Evolutionary conservation across 30 jellyfish, hydroid and myxozoan species (phyloP), one percentile per base, ranked within the genome.

Genomic region (Clytia hemisphaerica): DNA sequence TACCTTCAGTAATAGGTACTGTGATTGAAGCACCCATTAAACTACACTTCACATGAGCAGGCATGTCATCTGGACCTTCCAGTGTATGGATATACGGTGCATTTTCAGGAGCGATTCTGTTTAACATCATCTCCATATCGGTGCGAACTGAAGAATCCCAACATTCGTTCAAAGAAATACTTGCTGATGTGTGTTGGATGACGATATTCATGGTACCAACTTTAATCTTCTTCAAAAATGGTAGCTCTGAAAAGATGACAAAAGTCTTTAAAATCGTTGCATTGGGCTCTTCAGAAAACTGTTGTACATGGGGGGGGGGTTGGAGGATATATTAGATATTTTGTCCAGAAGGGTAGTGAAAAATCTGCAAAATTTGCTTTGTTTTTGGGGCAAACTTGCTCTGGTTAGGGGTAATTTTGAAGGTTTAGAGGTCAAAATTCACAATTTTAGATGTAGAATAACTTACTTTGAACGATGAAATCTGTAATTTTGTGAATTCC

Each of bases 41-140:
- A 31, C 92, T 71, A 71, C 93, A 72, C 68, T 89, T 89, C 16
- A 89, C 92, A 81, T 89, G 98, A 4, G 98, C 98, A 4, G 95
- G 95, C 95, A 89, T 89, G 54, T 80, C 98, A 76, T 89, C 98
- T 2, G 92, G 71, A 18, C 98, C 98, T 81, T 89, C 98, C 0
- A 76, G 57, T 22, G 95, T 74, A 61, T 89, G 98, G 2, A 86
- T 80, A 58, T 89, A 89, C 0, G 92, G 83, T 36, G 85, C 91
- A 27, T 76, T 63, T 51, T 81, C 93, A 9, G 98, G 98, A 21
- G 80, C 98, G 4, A 89, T 18, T 51, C 83, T 54, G 55, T 89
- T 76, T 71, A 89, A 53, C 85, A 89, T 69, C 95, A 76, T 82
- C 27, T 89, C 94, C 95, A 89, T 81, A 48, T 89, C 98, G 54